Conservation (phyloP, 2,797 vertebrate genomes). For the Fratercula arctica region DNA sequence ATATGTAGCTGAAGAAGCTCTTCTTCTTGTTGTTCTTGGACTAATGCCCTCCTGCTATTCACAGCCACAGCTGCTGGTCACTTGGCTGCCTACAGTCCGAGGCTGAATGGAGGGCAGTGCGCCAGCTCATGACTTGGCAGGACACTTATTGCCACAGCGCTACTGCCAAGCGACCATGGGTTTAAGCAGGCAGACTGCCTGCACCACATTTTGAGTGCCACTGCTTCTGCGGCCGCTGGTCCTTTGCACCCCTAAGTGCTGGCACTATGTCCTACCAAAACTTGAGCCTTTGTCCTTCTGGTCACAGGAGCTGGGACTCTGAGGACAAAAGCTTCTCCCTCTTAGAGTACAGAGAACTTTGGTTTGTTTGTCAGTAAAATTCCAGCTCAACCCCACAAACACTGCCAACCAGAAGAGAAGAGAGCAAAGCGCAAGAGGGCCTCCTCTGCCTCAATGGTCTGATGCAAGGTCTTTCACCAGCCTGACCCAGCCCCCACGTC, state of each 20-base stretch:
- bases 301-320: not conserved
- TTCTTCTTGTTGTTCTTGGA: conserved; percentile 67
- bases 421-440: not conserved
- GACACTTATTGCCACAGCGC: conserved; percentile 10
- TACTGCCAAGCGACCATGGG: conserved; percentile 57
- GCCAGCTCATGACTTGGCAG: conserved; percentile 66
- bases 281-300: not conserved
- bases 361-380: not conserved
- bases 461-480: not conserved
- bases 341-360: not conserved
- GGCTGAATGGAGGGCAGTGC: conserved; percentile 68
- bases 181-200: conserved; percentile 26
- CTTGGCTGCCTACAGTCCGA: conserved; percentile 66
- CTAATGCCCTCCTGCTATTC: conserved; percentile 26
- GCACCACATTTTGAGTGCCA: conserved; percentile 26
- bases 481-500: not conserved
- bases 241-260: not conserved
- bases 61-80: conserved; percentile 73
- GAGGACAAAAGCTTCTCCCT: not conserved
- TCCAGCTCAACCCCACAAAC: not conserved
- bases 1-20: not conserved
- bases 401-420: not conserved
- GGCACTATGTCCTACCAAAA: not conserved
- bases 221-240: conserved; percentile 11
- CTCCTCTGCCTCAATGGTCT: not conserved